Conservation (phyloP, 1,140 invertebrate species). For the Drosophila sulfurigaster region DNA sequence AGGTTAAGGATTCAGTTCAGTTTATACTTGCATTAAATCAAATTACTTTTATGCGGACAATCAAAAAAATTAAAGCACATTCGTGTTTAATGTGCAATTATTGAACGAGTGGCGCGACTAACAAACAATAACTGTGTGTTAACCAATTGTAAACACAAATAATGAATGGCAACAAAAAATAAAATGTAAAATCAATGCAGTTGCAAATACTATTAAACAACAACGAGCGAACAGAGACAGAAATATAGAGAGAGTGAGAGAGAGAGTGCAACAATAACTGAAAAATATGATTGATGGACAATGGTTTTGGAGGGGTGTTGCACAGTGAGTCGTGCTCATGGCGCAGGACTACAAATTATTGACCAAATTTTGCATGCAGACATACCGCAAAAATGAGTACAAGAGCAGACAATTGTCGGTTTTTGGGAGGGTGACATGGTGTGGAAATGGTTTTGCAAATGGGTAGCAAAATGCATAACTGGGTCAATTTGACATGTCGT, state of each 20-base stretch:
- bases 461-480: conserved; percentile 60
- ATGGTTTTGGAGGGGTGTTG: not conserved
- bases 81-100: conserved; percentile 48
- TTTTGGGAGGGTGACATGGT: not conserved
- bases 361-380: conserved; percentile 79
- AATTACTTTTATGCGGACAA: not conserved
- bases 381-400: conserved; percentile 73
- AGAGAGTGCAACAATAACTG: conserved; percentile 3
- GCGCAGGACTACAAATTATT: conserved; percentile 68
- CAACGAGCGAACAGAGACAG: conserved; percentile 12
- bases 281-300: conserved; percentile 63
- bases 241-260: not conserved
- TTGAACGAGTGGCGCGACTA: conserved; percentile 35
- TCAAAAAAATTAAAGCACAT: conserved; percentile 22
- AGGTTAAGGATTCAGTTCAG: not conserved
- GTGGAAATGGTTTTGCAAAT: not conserved
- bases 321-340: not conserved
- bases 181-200: conserved; percentile 74
- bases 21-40: not conserved
- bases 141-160: conserved; percentile 66
- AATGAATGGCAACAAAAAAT: conserved; percentile 37
- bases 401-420: conserved; percentile 70
- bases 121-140: conserved; percentile 40
- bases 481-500: conserved; percentile 80
- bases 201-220: conserved; percentile 63